Base-by-base conservation (phyloP, 2,113 vertebrate genomes). In the Tapirus terrestris region DNA sequence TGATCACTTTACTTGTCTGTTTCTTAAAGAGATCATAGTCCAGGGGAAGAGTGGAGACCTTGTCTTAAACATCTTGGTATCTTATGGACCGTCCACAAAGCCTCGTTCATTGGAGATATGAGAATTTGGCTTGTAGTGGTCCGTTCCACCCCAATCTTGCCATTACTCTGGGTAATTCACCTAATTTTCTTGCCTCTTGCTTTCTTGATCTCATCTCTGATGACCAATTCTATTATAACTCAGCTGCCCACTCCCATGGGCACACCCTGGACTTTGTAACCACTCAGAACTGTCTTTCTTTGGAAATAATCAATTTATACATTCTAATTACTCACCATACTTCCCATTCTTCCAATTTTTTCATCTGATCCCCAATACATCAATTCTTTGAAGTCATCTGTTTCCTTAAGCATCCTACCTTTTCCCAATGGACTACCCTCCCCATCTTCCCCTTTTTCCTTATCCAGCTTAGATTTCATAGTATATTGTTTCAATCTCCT, bases 161-260 rank as follows among this genome's bases (percentile, higher is more conserved):
- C 67, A 68, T 89, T 70, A 43, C 18, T 89, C 72, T 96, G 61
- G 6, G 60, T 39, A 86, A 88, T 73, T 90, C 45, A 93, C 61
- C 53, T 33, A 86, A 72, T 67, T 86, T 81, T 89, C 90, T 90
- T 79, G 31, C 39, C 18, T 96, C 72, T 96, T 27, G 20, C 63
- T 96, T 88, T 93, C 86, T 81, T 96, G 89, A 95, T 43, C 79
- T 96, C 86, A 79, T 83, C 65, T 75, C 36, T 86, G 76, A 81
- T 63, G 76, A 79, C 68, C n/a, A 88, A 23, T 94, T 84, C 61
- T 72, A 89, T 77, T 81, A 36, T 27, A 89, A 45, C 65, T 68
- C 61, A 89, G 39, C 56, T 91, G n/a, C 39, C 65, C 72, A 75
- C 60, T 60, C 25, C 73, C 48, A 56, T 48, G 67, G 92, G 11